Conservation (phyloP, 2,797 vertebrate genomes). For the Tapera naevia region DNA sequence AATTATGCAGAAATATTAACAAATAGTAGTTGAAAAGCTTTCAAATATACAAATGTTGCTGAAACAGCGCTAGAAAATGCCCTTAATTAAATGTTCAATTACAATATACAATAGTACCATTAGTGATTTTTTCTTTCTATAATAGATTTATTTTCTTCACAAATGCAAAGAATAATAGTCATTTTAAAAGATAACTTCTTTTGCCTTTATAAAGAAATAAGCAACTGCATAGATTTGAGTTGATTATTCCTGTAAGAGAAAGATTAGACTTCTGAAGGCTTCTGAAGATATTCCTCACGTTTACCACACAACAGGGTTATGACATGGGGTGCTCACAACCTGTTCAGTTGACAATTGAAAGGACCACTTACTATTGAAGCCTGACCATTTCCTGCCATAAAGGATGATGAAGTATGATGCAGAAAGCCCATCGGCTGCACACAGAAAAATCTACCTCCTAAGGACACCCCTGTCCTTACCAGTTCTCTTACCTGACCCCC, state of each 20-base stretch:
- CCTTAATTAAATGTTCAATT: background rate
- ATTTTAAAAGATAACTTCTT: background rate
- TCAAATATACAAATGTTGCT: background rate
- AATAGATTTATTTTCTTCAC: background rate
- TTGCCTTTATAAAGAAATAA: background rate
- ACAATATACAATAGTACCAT: background rate
- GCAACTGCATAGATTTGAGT: background rate
- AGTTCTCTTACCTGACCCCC: background rate
- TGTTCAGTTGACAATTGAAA: background rate
- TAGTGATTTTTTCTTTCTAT: background rate
- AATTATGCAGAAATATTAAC: background rate
- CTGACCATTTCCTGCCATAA: background rate
- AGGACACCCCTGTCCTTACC: fast-evolving
- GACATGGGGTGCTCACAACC: background rate
- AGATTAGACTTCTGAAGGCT: background rate
- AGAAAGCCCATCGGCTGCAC: background rate
- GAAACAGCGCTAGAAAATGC: background rate
- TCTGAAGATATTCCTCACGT: background rate
- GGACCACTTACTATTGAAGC: background rate
- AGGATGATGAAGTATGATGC: fast-evolving
- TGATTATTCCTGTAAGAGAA: background rate
- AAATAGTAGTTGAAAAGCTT: background rate
- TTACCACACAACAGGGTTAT: background rate
- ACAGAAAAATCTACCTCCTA: background rate
- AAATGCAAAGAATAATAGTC: background rate